Base-by-base conservation (phyloP, 2,888 invertebrate genomes). In the Hedya salicella region DNA sequence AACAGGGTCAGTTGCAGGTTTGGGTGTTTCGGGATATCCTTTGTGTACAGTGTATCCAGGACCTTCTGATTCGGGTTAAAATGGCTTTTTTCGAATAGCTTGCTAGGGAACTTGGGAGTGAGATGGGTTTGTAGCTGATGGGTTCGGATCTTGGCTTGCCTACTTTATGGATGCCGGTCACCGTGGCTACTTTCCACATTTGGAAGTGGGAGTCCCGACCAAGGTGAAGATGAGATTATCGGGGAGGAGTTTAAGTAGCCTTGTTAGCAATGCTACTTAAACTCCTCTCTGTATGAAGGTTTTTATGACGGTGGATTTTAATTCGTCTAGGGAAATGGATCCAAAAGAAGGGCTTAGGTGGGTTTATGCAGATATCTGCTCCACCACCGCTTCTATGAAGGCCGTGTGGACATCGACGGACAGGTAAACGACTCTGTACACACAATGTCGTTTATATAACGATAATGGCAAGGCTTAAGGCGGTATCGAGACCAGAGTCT, bases 111-210 rank as follows among this genome's bases (percentile, higher is more conserved):
- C 16, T 46, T 0, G 54, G 46, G 0, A 62, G 44, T 11, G 32
- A 32, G 0, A 62, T 62, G 0, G 62, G 62, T 0, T 53, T 14
- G 13, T 62, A 62, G 0, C 36, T 39, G 0, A 5, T 0, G 0
- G 62, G 54, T 0, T 9, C 11, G 0, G 48, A 48, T 0, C 1
- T 4, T 0, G 53, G 36, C 13, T 62, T 62, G 0, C 62, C 62
- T n/a, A 53, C 46, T 16, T 62, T 62, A 8, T 32, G 62, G 9
- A 62, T 62, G 0, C 62, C 62, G 0, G 54, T 62, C 0, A 62
- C 62, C 0, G 9, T 36, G 0, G 62, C 46, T 0, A 1, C 1
- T 9, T 53, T 53, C 62, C 62, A 62, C 0, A 16, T 16, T 0
- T 44, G 53, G n/a, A 53, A 62, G n/a, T 53, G 53, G 0, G 9